phyloP scores from a whole-genome alignment of 2,888 invertebrate genomes.

The Epinotia nisella region DNA sequence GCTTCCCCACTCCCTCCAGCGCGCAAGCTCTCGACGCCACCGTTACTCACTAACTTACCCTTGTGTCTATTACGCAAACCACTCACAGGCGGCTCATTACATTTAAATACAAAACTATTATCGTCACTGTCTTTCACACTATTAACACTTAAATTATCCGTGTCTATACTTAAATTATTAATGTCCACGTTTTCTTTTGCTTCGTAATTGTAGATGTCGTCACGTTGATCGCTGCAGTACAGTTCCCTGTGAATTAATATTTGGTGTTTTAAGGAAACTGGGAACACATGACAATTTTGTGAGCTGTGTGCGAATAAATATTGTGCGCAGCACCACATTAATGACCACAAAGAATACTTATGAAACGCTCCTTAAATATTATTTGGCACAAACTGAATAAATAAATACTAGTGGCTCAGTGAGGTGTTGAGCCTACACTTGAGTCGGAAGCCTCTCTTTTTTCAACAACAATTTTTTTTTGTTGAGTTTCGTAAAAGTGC shows the following conservation, averaged over 20 bases:
- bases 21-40: conserved; percentile 50
- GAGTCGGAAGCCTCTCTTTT: no score
- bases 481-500: no score
- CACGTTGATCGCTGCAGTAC: conserved; percentile 66
- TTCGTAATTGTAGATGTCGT: conserved; percentile 58
- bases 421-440: no score
- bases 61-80: conserved; percentile 60
- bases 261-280: conserved; percentile 25
- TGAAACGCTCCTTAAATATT: no score
- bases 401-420: no score
- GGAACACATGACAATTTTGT: no score
- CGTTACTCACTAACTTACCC: conserved; percentile 50
- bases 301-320: no score
- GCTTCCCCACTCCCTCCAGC: conserved; percentile 32
- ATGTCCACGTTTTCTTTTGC: conserved; percentile 66
- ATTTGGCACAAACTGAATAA: no score
- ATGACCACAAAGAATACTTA: no score
- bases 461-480: no score
- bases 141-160: conserved; percentile 53
- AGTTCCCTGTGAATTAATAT: conserved; percentile 66
- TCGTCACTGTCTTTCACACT: conserved; percentile 58
- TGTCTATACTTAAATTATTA: conserved; percentile 60
- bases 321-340: no score
- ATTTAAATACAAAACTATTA: conserved; percentile 57
- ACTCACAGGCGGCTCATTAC: conserved; percentile 53